Evolutionary conservation across 2,113 vertebrate genomes (phyloP).

Genomic region (Sminthopsis crassicaudata): DNA sequence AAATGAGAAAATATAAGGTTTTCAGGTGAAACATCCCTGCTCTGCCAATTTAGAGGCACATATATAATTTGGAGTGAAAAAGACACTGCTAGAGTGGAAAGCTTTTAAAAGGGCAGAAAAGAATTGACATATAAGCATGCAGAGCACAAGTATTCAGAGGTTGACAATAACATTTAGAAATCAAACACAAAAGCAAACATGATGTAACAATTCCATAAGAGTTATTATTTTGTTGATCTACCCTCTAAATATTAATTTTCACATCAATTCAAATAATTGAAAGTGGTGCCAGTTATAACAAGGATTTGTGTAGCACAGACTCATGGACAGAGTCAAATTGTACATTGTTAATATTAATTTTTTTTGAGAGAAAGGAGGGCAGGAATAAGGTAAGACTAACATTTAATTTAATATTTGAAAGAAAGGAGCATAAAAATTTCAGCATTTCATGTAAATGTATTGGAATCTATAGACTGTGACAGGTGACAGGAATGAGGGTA

Average conservation of each 20-base stretch:
- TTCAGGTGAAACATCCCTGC: conserved; percentile 44
- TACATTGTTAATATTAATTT: conserved; percentile 59
- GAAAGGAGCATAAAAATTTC: conserved; percentile 57
- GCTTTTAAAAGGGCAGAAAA: neutral
- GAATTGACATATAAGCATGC: neutral
- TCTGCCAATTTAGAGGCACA: conserved; percentile 43
- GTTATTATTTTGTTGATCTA: conserved; percentile 53
- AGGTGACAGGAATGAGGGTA: conserved; percentile 42
- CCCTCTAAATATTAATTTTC: conserved; percentile 70
- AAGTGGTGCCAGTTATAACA: conserved; percentile 50
- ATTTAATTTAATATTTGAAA: conserved; percentile 59
- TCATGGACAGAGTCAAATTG: conserved; percentile 65
- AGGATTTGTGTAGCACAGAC: conserved; percentile 56
- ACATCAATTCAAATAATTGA: conserved; percentile 48
- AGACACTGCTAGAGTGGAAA: conserved; percentile 17
- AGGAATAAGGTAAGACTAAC: conserved; percentile 60
- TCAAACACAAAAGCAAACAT: conserved; percentile 26
- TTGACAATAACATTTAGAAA: conserved; percentile 60
- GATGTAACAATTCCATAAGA: conserved; percentile 23
- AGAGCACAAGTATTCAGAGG: neutral
- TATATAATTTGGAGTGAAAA: neutral
- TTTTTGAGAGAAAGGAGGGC: conserved; percentile 41
- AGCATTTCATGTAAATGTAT: conserved; percentile 73
- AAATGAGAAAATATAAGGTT: conserved; percentile 12
- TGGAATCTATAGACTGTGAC: conserved; percentile 74